Evolutionary conservation across 2,113 vertebrate genomes (phyloP), one percentile per base, ranked within the genome.

Genomic region (Cololabis saira): DNA sequence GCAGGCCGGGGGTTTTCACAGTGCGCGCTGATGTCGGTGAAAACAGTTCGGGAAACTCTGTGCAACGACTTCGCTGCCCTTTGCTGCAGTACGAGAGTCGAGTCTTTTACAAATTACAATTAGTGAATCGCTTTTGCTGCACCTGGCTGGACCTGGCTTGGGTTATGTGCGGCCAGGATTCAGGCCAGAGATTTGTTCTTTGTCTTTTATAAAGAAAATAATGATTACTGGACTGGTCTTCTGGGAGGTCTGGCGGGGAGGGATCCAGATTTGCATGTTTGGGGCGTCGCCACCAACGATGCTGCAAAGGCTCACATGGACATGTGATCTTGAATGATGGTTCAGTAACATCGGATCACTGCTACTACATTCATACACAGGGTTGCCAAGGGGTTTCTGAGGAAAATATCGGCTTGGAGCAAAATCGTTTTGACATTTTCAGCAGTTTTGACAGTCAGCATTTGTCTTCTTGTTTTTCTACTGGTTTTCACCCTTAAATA

Each of bases 191-290:
- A 62, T 78, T 89, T 15, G 66, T 74, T 78, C 65, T 68, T 76
- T 64, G 50, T 85, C 74, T 58, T n/a, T 80, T 81, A 76, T 56
- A 89, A 85, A 79, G 63, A 87, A 88, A 88, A 77, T 56, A 76
- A 52, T n/a, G 33, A 55, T 78, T 76, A 74, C 67, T 51, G 71
- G 42, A 76, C 66, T 52, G 79, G 80, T 75, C 76, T 87, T 77
- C 87, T 82, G 84, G 87, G 88, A 86, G 87, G 88, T 90, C 88
- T 82, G 78, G 70, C 75, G 48, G 71, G 63, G 51, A 48, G 10
- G 60, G 40, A 74, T 73, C 67, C 24, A 22, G 62, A 48, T 18
- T 17, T 47, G 33, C 22, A 44, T 24, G 14, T 15, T 74, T 82
- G 74, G 67, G 59, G 56, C 33, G 41, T 58, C 48, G 55, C 53